Base-by-base conservation (phyloP, 2,888 invertebrate genomes). In the Minunthozetes semirufus region DNA sequence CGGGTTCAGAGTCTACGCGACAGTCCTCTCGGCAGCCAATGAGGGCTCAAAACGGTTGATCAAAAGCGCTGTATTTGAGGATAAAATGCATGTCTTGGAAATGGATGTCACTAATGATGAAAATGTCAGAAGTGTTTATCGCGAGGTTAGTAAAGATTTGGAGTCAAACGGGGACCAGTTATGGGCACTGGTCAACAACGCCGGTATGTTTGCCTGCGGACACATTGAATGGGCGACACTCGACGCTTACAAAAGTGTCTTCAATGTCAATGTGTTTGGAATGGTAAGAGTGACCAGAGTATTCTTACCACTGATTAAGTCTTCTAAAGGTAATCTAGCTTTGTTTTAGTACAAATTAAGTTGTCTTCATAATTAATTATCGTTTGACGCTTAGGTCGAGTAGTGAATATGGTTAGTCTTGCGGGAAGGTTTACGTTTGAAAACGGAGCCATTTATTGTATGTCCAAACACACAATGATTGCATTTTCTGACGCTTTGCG, bases 151-250 rank as follows among this genome's bases (percentile, higher is more conserved):
- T 25, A 46, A 50, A 6, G 29, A 61, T 22, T 15, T 76, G 25
- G 17, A 25, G 6, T 5, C 15, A 17, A 46, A 42, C 17, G 42
- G 63, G 0, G 0, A 78, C 84, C 84, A 79, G 50, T 78, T 86
- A 27, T 85, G 84, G 85, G 84, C 83, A 6, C 77, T 86, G 25
- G 84, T 86, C 8, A 85, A 85, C 81, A 86, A 85, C 80, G 85
- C 86, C 8, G 85, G 85, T 0, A 80, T 85, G 8, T 82, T 83
- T 59, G 80, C 80, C 74, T 81, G 81, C 61, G 84, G 84, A 0
- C 84, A 84, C 72, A 81, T 85, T 50, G 86, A 85, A 76, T 83
- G 85, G 81, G 81, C 83, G 50, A 81, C 84, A 2, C 79, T 85
- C 77, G 82, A 83, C 13, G 81, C 81, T 72, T 85, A 82, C 79